These are phyloP conservation scores for Oophaga sylvatica DNA, from an alignment of 2,797 vertebrate species.

Conservation along the genomic window DNA sequence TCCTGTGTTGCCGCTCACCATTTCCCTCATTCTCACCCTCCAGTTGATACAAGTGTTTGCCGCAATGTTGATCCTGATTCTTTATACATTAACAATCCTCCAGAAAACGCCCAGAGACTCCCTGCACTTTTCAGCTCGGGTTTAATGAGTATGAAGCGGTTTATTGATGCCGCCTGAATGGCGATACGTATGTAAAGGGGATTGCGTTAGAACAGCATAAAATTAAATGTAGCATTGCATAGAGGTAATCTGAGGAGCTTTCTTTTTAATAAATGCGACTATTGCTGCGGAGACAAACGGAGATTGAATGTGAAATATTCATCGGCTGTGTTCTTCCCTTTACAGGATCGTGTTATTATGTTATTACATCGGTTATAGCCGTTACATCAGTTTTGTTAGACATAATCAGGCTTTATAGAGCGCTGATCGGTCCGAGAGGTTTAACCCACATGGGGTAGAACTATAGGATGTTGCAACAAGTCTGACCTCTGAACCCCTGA, in stretches of 20 bases:
- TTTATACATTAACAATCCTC: neutral
- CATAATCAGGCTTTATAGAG: neutral
- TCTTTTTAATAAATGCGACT: conserved; percentile 65
- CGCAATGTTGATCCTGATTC: neutral
- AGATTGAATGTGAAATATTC: conserved; percentile 15
- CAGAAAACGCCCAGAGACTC: neutral
- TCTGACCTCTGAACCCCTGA: neutral
- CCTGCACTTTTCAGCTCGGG: conserved; percentile 17
- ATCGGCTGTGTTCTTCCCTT: neutral
- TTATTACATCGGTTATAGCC: conserved; percentile 17
- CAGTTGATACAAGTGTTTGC: neutral
- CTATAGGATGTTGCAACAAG: too few relatives aligned
- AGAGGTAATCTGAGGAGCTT: conserved; percentile 66
- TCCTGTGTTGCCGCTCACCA: neutral
- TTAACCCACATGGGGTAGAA: neutral
- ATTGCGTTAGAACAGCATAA: conserved; percentile 70
- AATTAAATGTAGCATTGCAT: conserved; percentile 75
- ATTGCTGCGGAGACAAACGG: neutral
- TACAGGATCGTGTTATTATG: conserved; percentile 6
- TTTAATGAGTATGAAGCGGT: conserved; percentile 70
- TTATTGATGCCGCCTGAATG: conserved; percentile 69
- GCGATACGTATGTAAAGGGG: conserved; percentile 74
- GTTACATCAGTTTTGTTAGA: neutral
- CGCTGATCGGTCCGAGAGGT: neutral
- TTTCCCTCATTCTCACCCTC: neutral